Percentiles rank a stretch among this genome's conserved stretches.
These are phyloP conservation scores for Tachysurus fulvidraco DNA, from an alignment of 2,113 vertebrate genomes.

Conservation along the genomic window DNA sequence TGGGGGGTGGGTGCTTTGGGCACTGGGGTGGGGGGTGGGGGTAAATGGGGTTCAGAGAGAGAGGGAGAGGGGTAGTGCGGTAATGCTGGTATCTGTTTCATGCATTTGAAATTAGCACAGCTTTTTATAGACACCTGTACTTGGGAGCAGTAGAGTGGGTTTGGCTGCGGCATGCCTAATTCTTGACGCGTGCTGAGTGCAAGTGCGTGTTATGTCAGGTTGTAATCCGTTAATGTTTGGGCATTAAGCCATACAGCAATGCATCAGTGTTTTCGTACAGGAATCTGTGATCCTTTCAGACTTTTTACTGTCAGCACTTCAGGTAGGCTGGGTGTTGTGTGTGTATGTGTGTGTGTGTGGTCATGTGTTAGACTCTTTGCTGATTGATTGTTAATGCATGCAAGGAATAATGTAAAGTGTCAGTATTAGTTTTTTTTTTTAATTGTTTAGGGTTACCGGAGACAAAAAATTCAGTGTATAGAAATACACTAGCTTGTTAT, in stretches of 20 bases:
- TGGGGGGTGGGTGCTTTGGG: too few species aligned
- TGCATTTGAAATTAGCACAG: slow-evolving; percentile 44
- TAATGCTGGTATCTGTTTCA: slow-evolving; percentile 42
- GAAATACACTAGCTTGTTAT: not conserved
- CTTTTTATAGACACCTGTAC: slow-evolving; percentile 46
- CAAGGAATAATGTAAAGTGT: not conserved
- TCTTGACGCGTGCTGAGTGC: slow-evolving; percentile 7
- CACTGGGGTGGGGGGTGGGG: too few species aligned
- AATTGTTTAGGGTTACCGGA: slow-evolving; percentile 4
- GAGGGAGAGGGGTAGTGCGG: not conserved
- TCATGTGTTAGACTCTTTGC: slow-evolving; percentile 10
- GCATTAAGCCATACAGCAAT: slow-evolving; percentile 7
- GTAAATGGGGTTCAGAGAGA: not conserved
- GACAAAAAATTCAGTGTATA: not conserved
- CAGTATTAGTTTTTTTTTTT: not conserved
- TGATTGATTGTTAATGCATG: not conserved
- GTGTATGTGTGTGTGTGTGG: not conserved
- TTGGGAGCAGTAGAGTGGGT: slow-evolving; percentile 28
- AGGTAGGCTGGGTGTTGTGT: not conserved
- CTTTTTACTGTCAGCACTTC: not conserved
- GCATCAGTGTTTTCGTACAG: not conserved
- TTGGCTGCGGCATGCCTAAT: slow-evolving; percentile 30
- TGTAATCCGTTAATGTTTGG: slow-evolving; percentile 26
- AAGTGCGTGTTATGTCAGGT: slow-evolving; percentile 3
- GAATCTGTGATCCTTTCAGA: slow-evolving; percentile 10